Conservation (phyloP, 2,888 invertebrate species). For the Macrosoma leucophasiata region DNA sequence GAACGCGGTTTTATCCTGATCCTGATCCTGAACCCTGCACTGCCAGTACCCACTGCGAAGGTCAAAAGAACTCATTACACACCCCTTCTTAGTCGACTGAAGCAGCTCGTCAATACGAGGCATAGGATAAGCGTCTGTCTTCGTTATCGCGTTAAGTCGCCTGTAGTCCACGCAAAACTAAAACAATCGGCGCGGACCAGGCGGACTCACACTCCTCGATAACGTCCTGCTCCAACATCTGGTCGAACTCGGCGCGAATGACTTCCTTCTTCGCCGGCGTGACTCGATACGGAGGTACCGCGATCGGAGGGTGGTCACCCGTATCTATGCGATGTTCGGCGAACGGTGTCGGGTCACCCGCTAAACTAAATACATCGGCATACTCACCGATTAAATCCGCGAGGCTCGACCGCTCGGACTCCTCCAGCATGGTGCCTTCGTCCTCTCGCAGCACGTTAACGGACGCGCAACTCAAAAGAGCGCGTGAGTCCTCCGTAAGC, state of each 20-base stretch:
- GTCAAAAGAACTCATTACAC: constrained; percentile 37
- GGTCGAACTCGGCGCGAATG: constrained; percentile 27
- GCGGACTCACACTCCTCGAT: constrained; percentile 43
- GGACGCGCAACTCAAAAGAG: no score
- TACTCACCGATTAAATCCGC: no score
- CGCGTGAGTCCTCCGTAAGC: no score
- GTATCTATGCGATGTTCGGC: constrained; percentile 32
- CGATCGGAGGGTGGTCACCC: constrained; percentile 26
- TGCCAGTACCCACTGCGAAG: constrained; percentile 44
- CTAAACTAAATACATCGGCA: constrained; percentile 6
- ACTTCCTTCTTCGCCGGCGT: constrained; percentile 21
- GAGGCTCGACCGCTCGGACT: neutral
- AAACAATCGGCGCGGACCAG: constrained; percentile 38
- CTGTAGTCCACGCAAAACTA: constrained; percentile 42
- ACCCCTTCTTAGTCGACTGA: constrained; percentile 31
- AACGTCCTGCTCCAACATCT: constrained; percentile 33
- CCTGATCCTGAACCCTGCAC: constrained; percentile 19
- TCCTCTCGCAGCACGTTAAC: no score
- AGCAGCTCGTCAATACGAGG: constrained; percentile 45
- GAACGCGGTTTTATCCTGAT: constrained; percentile 33
- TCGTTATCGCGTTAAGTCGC: constrained; percentile 22
- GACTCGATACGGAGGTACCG: constrained; percentile 20
- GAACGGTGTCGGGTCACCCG: constrained; percentile 17
- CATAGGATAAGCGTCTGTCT: constrained; percentile 34
- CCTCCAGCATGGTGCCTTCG: no score